These are phyloP conservation scores for Lottia scabra DNA, from an alignment of 2,888 invertebrate species.

Conservation along the genomic window DNA sequence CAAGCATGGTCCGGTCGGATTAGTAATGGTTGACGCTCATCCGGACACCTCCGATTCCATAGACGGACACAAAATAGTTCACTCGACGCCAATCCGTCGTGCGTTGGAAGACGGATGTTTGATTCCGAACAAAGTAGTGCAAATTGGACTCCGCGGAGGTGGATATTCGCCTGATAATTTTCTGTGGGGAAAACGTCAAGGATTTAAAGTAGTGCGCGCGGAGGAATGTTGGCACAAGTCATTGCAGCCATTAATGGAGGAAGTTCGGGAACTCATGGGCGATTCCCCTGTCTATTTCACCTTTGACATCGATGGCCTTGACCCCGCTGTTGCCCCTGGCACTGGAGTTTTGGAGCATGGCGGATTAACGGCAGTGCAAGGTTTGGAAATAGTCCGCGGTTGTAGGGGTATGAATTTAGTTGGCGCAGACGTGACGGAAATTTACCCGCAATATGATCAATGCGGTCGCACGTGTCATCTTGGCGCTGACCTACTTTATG, in stretches of 20 bases:
- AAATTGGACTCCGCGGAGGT: constrained; percentile 66
- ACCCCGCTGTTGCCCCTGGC: constrained; percentile 67
- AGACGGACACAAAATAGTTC: constrained; percentile 61
- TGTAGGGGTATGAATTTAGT: constrained; percentile 64
- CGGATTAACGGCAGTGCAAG: constrained; percentile 66
- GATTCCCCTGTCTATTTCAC: constrained; percentile 65
- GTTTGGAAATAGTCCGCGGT: constrained; percentile 65
- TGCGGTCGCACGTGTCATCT: constrained; percentile 64
- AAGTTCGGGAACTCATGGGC: constrained; percentile 62
- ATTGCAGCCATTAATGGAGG: constrained; percentile 62
- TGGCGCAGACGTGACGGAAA: constrained; percentile 65
- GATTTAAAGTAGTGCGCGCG: constrained; percentile 63
- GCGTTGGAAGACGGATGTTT: constrained; percentile 66
- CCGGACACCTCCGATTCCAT: constrained; percentile 61
- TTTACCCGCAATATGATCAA: constrained; percentile 66
- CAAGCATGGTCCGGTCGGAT: constrained; percentile 65
- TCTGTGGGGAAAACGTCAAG: constrained; percentile 59
- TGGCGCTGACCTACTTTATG: constrained; percentile 66
- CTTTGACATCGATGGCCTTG: constrained; percentile 68
- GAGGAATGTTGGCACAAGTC: constrained; percentile 67
- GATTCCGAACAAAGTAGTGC: constrained; percentile 58
- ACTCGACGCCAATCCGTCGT: constrained; percentile 66
- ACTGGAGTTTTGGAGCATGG: constrained; percentile 68
- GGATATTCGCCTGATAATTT: constrained; percentile 50
- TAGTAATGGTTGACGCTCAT: constrained; percentile 68